A percentile compares a stretch with the other conserved stretches of the same genome.
These are phyloP conservation scores for Phalanger gymnotis DNA, from an alignment of 2,797 vertebrate genomes.

Conservation along the genomic window DNA sequence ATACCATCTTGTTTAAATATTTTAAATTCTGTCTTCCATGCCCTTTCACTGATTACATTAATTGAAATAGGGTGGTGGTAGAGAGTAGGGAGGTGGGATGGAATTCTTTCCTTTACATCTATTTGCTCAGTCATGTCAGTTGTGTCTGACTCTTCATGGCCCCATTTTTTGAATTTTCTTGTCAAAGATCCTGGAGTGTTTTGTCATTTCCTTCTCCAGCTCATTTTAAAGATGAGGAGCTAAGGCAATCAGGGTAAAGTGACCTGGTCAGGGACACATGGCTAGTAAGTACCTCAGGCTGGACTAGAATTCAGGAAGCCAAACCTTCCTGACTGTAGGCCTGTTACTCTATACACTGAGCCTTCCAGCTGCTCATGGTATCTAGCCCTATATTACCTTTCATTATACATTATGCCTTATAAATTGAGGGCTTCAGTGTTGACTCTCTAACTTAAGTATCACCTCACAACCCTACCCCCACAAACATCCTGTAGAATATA, in stretches of 20 bases:
- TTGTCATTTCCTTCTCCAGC: not conserved
- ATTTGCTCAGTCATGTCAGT: not conserved
- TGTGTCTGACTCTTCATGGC: not conserved
- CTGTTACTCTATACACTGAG: not conserved
- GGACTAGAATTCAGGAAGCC: not conserved
- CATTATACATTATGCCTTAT: not conserved
- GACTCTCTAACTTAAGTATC: not conserved
- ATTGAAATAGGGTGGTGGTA: not conserved
- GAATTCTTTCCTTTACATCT: not conserved
- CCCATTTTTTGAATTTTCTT: not conserved
- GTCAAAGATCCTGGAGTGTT: not conserved
- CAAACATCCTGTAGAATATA: not conserved
- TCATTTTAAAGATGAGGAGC: not conserved
- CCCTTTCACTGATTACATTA: not conserved
- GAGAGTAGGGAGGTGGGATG: not conserved
- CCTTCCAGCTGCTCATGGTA: not conserved
- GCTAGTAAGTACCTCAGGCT: not conserved
- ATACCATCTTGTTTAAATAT: not conserved
- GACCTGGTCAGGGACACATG: not conserved
- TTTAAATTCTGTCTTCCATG: not conserved
- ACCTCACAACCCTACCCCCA: not conserved
- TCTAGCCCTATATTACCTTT: not conserved
- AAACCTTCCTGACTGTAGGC: not conserved
- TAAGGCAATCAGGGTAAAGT: not conserved
- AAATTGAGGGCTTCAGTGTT: not conserved